Conservation (phyloP, 2,797 vertebrate species). For the Tangara arthus region DNA sequence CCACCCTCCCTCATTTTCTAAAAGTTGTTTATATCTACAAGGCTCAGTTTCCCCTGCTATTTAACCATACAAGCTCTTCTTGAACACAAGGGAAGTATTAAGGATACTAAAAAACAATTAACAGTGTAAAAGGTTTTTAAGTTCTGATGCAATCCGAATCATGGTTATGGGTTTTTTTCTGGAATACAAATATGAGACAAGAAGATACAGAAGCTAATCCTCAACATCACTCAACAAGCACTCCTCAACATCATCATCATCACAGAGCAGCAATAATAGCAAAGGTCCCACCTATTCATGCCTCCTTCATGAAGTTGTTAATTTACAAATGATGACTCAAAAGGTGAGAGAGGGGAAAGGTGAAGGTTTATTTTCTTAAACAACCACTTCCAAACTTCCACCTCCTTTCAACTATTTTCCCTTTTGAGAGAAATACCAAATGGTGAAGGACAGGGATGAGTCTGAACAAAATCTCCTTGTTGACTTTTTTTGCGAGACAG, state of each 20-base stretch:
- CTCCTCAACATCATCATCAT: neutral
- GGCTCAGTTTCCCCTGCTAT: neutral
- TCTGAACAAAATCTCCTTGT: neutral
- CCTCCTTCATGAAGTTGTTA: neutral
- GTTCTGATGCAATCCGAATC: neutral
- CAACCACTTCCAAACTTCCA: neutral
- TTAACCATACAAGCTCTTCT: neutral
- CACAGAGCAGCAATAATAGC: neutral
- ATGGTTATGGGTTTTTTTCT: neutral
- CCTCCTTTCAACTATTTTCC: neutral
- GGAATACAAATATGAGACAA: neutral
- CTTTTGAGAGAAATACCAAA: neutral
- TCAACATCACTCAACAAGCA: neutral
- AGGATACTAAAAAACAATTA: neutral
- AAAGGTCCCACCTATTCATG: neutral
- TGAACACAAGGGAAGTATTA: neutral
- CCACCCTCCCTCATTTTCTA: rapidly evolving
- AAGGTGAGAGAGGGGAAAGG: neutral
- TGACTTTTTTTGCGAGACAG: neutral
- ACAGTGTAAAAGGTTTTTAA: neutral
- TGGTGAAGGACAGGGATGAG: neutral
- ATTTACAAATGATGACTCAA: neutral
- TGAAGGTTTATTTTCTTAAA: neutral
- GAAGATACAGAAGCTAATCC: neutral
- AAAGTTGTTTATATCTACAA: neutral